Evolutionary conservation across 2,797 vertebrate species (phyloP), one percentile per base, ranked within the genome.

Genomic region (Galago senegalensis): DNA sequence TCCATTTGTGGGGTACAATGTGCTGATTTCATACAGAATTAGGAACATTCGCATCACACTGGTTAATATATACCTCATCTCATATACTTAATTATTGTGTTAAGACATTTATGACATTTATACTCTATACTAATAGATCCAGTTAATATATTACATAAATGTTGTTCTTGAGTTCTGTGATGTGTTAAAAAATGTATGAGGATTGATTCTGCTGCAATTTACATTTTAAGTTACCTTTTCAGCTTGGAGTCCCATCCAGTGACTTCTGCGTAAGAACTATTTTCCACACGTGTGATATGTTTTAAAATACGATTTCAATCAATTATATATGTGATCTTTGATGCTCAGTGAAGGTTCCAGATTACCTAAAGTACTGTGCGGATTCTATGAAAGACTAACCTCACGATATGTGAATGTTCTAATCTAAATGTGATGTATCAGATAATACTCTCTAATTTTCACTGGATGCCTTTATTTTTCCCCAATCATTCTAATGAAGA

Each of bases 191-290:
- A 37, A 53, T 34, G 9, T 70, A 63, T 81, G 7, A 73, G 56
- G 23, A 92, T 85, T 34, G 29, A 90, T 92, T 95, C 40, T 93
- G 53, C 72, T 75, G 53, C 34, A 94, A 9, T 97, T 93, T 97
- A 92, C 31, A 90, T 81, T 53, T 97, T 61, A 94, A 94, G 76
- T 98, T 97, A 96, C 97, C 98, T 98, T 98, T 98, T 72, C 98
- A 99, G 98, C 98, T 98, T 98, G 76, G 98, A 95, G 97, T 97
- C 98, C 95, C 98, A 98, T 97, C 98, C 98, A 87, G 98, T 98
- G 98, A 96, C 94, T 98, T 97, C 98, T 98, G 97, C 97, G 98
- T 99, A 99, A 99, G 98, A 98, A 96, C 94, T 97, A 17, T 73
- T 96, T 58, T 81, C 20, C 29, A 69, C 46, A 13, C 29, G 84